Base-by-base conservation (phyloP, 23 tunicate species). In the Trididemnum nubilum region DNA sequence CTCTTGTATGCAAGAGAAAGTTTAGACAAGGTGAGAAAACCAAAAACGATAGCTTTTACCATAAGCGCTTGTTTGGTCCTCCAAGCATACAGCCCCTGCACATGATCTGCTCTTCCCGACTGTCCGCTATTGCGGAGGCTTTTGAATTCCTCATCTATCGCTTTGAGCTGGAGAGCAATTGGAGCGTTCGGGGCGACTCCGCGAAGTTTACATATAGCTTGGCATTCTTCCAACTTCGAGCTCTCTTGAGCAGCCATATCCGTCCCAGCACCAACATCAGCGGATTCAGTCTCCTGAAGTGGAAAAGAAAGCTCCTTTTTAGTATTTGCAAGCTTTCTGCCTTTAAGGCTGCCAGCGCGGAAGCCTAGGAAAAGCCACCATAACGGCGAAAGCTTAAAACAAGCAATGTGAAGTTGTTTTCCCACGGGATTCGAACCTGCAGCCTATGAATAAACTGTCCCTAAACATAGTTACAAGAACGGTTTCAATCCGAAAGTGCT, bases 71-170 rank as follows among this genome's bases (percentile, higher is more conserved):
- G 81, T 57, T 93, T 93, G 5, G 98, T 83, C 36, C 91, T 80
- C 98, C 98, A 93, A 25, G 75, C 86, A 64, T 93, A 93, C 69
- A 93, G 61, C 12, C 65, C 82, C 73, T 83, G 87, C 23, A 93
- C 98, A 74, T 93, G 89, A 73, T 93, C 98, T 0, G 98, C 98
- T 80, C 83, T 73, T 15, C 81, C 80, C 22, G 89, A 83, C 72
- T 87, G 90, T 1, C 93, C 93, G 63, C 83, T 73, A 34, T 84
- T 87, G 2, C 79, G 64, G 12, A 93, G 77, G 38, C 77, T 59
- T 36, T 88, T 73, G 50, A 83, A 93, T 64, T 93, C 98, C 38
- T 87, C 93, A 83, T 93, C 98, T 23, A 93, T 93, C 37, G 92
- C 98, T 73, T 80, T 93, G 34, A 93, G 54, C 65, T 93, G 98